Conservation (phyloP, 2,113 vertebrate species). For the Alaudala cheleensis region DNA sequence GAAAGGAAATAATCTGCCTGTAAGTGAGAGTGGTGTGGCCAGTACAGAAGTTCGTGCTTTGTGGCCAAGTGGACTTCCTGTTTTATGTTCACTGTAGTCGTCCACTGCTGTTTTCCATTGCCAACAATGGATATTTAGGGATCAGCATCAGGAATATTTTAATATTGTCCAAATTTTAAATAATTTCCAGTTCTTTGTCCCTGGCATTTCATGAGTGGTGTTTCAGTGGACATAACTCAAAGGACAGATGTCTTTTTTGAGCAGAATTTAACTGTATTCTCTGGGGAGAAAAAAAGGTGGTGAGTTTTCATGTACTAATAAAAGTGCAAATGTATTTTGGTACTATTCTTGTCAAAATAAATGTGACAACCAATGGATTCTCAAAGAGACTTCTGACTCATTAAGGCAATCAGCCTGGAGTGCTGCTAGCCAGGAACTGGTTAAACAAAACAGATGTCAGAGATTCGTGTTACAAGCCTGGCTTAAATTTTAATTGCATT, state of each 20-base stretch:
- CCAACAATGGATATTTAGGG: neutral
- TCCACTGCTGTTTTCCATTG: neutral
- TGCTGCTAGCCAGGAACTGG: neutral
- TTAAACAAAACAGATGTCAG: neutral
- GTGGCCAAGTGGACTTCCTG: neutral
- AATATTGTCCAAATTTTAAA: neutral
- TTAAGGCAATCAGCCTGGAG: neutral
- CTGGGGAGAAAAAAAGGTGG: neutral
- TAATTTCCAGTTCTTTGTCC: neutral
- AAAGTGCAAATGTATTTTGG: neutral
- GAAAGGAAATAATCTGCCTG: neutral
- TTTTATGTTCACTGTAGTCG: neutral
- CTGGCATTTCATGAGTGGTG: neutral
- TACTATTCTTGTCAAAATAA: neutral
- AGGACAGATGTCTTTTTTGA: neutral
- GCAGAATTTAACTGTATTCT: neutral
- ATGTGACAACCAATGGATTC: neutral
- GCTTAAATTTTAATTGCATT: neutral
- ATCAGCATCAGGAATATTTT: neutral
- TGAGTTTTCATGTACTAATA: neutral
- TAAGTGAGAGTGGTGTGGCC: neutral
- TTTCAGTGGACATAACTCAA: neutral
- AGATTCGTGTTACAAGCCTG: rapidly evolving
- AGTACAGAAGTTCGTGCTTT: neutral
- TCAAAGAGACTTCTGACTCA: neutral